phyloP scores from a whole-genome alignment of 2,797 vertebrate species.

The Acrossocheilus fasciatus region DNA sequence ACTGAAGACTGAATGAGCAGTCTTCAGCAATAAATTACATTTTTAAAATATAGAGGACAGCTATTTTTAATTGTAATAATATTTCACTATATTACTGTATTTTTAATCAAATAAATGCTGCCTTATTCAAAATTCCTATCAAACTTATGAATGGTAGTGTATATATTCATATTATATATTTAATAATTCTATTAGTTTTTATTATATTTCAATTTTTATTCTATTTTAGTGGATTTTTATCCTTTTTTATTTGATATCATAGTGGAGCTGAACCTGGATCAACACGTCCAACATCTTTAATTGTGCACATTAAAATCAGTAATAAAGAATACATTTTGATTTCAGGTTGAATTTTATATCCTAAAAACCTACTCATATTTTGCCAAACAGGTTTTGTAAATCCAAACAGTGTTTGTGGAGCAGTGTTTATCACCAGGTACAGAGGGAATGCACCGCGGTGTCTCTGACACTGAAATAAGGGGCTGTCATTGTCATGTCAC shows the following conservation, averaged over 20 bases:
- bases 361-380: background rate
- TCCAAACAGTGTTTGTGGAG: background rate
- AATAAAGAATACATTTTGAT: background rate
- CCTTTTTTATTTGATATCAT: background rate
- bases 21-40: too few relatives aligned
- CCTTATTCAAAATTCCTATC: background rate
- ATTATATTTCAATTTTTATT: background rate
- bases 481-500: conserved; percentile 56
- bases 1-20: too few relatives aligned
- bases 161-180: background rate
- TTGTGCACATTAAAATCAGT: background rate
- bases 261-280: background rate
- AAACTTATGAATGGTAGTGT: background rate
- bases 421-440: background rate
- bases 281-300: background rate
- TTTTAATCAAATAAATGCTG: background rate
- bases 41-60: too few relatives aligned
- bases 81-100: background rate
- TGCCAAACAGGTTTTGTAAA: background rate
- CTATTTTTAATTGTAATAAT: background rate
- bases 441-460: conserved; percentile 13
- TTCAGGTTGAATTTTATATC: background rate
- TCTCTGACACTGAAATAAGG: conserved; percentile 43
- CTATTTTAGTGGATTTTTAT: background rate
- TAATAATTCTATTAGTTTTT: background rate